phyloP scores from a whole-genome alignment of 2,113 vertebrate genomes.

The Pycnonotus jocosus region DNA sequence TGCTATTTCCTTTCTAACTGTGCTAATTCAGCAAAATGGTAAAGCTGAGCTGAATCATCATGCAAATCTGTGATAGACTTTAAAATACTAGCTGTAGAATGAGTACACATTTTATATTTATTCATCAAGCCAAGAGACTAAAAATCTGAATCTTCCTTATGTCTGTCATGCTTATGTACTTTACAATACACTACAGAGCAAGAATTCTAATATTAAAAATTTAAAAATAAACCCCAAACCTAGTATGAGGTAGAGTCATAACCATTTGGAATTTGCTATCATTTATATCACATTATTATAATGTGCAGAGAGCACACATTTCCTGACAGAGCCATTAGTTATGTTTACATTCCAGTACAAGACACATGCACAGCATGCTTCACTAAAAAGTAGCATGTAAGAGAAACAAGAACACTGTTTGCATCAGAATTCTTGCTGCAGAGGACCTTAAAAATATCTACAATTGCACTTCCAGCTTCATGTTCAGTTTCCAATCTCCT shows the following conservation, averaged over 20 bases:
- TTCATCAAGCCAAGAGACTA: background rate
- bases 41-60: conserved; percentile 31
- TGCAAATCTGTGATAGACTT: conserved; percentile 6
- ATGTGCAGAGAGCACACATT: background rate
- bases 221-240: background rate
- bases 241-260: background rate
- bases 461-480: background rate
- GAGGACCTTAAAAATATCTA: background rate
- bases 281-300: background rate
- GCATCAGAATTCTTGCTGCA: background rate
- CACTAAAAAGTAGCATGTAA: background rate
- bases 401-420: background rate
- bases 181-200: background rate
- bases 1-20: conserved; percentile 16
- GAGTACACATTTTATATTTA: conserved; percentile 19
- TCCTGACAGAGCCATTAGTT: background rate
- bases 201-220: background rate
- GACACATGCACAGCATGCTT: background rate
- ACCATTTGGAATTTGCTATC: background rate
- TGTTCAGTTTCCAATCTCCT: background rate
- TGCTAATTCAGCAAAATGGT: conserved; percentile 22
- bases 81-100: conserved; percentile 33
- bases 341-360: background rate
- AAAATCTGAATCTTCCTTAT: conserved; percentile 18
- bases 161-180: background rate